Conservation (phyloP, 2,888 invertebrate species). For the Andrena hattorfiana region DNA sequence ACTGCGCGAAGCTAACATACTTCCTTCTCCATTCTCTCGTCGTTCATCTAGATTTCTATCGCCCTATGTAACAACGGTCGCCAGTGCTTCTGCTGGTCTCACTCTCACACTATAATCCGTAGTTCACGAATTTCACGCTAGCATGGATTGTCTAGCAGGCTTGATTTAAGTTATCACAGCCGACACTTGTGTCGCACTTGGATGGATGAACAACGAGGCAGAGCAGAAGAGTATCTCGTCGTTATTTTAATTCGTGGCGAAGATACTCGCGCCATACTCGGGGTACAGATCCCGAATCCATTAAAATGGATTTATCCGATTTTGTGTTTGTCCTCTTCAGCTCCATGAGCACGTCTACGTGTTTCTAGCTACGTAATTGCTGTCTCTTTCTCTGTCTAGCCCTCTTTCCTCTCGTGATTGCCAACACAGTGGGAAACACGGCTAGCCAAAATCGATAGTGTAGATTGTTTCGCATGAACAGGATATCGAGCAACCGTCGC, state of each 20-base stretch:
- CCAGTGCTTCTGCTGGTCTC: slow-evolving; percentile 7
- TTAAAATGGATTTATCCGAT: slow-evolving; percentile 52
- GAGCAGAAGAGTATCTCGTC: neutral
- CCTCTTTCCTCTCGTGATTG: neutral
- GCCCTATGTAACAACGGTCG: neutral
- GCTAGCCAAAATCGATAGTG: slow-evolving; percentile 59
- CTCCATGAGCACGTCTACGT: neutral
- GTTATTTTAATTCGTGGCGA: slow-evolving; percentile 36
- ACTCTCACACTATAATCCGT: slow-evolving; percentile 17
- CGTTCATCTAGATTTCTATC: slow-evolving; percentile 17
- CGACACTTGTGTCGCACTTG: neutral
- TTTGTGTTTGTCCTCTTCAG: slow-evolving; percentile 7
- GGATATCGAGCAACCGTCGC: slow-evolving; percentile 50
- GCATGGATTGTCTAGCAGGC: neutral
- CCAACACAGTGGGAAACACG: slow-evolving; percentile 25
- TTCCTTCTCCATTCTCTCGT: neutral
- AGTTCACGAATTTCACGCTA: slow-evolving; percentile 11
- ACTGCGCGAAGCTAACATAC: neutral
- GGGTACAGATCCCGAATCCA: slow-evolving; percentile 27
- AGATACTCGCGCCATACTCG: neutral
- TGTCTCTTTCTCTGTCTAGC: neutral
- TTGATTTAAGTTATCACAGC: slow-evolving; percentile 32
- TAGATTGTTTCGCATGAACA: slow-evolving; percentile 54
- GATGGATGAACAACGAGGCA: neutral
- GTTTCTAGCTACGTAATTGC: slow-evolving; percentile 10